Base-by-base conservation (phyloP, 2,113 vertebrate species). In the Hiodon tergisus region DNA sequence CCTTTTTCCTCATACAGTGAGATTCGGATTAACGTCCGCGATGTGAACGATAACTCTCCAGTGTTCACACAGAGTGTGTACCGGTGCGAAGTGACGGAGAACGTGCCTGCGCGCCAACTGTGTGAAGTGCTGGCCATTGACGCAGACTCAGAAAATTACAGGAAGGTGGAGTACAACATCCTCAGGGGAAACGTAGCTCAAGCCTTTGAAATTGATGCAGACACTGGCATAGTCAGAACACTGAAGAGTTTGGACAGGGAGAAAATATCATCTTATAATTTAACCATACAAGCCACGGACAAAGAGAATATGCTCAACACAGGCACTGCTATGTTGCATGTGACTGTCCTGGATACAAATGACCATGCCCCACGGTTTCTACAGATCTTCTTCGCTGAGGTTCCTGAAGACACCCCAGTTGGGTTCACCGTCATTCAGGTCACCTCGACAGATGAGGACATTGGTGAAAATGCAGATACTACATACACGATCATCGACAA, bases 291-390 rank as follows among this genome's bases (percentile, higher is more conserved):
- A 83, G 86, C 91, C 60, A 54, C 71, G 17, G 90, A 92, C 59
- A 67, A 80, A 6, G 80, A 87, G 51, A 78, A 84, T 31, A 81
- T 67, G 46, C 63, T 76, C 52, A 79, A 84, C 17, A 87, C 76
- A 65, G 85, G 85, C 67, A 85, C 59, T 61, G 77, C 87, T n/a
- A 76, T 78, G 7, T 80, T 91, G 59, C 76, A 85, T 3, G 48
- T 91, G 4, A 13, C 60, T 57, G 84, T 92, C 71, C 85, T 89
- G 59, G 91, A 92, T 79, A 83, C 75, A 83, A 92, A 92, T 73
- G 91, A 92, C 84, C 88, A 92, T 0, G 78, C 83, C 0, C 91
- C 90, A 77, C 86, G 81, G 5, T 92, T 92, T 76, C 79, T 84
- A 31, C 79, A 89, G 67, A 85, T 91, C 68, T 89, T 87, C 77